Evolutionary conservation across 1,140 invertebrate species (phyloP).

Genomic region (Pseudobourletiella spinata): DNA sequence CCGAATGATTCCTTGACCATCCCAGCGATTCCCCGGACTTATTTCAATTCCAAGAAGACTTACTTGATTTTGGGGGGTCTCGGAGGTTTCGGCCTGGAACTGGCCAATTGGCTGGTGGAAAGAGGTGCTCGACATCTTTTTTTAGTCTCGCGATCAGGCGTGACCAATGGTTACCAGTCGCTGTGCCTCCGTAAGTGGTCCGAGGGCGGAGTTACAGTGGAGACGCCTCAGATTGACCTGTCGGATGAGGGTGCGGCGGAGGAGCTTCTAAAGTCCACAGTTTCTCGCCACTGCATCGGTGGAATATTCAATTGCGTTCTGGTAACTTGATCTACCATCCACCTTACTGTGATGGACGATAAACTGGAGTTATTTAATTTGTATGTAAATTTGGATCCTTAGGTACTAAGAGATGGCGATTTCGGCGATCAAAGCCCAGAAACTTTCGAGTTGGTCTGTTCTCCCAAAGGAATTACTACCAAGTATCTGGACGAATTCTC

Average conservation of each 20-base stretch:
- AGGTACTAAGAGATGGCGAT: constrained; percentile 73
- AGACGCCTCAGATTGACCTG: constrained; percentile 57
- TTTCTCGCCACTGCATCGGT: neutral
- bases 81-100: constrained; percentile 89
- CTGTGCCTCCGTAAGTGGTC: constrained; percentile 64
- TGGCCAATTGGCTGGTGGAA: constrained; percentile 80
- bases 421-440: constrained; percentile 77
- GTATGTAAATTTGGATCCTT: constrained; percentile 95
- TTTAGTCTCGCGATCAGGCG: constrained; percentile 76
- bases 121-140: constrained; percentile 75
- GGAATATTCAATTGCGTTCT: constrained; percentile 71
- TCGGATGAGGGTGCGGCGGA: constrained; percentile 47
- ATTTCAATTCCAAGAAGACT: constrained; percentile 75
- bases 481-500: constrained; percentile 64
- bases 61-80: constrained; percentile 83
- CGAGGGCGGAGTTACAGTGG: constrained; percentile 59
- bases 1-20: constrained; percentile 43
- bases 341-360: too few relatives aligned
- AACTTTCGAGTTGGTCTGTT: constrained; percentile 61
- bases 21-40: constrained; percentile 67
- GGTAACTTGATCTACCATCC: too few relatives aligned
- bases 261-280: too few relatives aligned
- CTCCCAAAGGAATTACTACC: constrained; percentile 55
- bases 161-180: constrained; percentile 79
- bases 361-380: constrained; percentile 60